A percentile compares a stretch with the other conserved stretches of the same genome.
phyloP scores from a whole-genome alignment of 2,888 invertebrate species.

The Dioctria rufipes region DNA sequence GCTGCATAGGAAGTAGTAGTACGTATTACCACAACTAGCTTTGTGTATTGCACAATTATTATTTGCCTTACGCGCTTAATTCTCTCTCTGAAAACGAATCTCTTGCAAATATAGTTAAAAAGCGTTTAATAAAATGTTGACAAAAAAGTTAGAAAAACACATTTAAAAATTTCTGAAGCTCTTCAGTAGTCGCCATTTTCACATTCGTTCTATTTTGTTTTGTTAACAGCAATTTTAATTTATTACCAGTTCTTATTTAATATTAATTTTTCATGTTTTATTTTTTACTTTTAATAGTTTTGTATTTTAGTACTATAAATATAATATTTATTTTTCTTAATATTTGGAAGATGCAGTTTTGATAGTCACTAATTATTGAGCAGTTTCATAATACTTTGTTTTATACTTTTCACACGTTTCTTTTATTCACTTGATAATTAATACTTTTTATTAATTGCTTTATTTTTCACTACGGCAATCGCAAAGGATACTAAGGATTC shows the following conservation, averaged over 20 bases:
- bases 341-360: constrained; percentile 70
- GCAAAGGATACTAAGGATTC: constrained; percentile 28
- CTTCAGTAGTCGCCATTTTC: background rate
- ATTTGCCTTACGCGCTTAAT: too few species aligned
- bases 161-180: background rate
- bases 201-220: background rate
- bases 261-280: constrained; percentile 54
- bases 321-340: constrained; percentile 57
- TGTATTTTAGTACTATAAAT: constrained; percentile 59
- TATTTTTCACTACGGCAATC: constrained; percentile 14
- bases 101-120: background rate
- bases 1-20: too few species aligned
- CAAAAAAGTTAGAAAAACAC: background rate
- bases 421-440: background rate
- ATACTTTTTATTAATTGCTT: constrained; percentile 14
- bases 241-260: constrained; percentile 57
- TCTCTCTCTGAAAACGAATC: too few species aligned
- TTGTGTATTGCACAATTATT: too few species aligned
- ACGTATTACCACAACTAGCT: too few species aligned
- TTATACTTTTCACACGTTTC: constrained; percentile 19
- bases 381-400: constrained; percentile 59
- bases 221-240: background rate
- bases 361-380: constrained; percentile 70
- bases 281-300: constrained; percentile 55
- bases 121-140: background rate